Percentiles rank a stretch among this genome's conserved stretches.
These are phyloP conservation scores for Triplophysa rosa DNA, from an alignment of 2,113 vertebrate species.

Conservation along the genomic window DNA sequence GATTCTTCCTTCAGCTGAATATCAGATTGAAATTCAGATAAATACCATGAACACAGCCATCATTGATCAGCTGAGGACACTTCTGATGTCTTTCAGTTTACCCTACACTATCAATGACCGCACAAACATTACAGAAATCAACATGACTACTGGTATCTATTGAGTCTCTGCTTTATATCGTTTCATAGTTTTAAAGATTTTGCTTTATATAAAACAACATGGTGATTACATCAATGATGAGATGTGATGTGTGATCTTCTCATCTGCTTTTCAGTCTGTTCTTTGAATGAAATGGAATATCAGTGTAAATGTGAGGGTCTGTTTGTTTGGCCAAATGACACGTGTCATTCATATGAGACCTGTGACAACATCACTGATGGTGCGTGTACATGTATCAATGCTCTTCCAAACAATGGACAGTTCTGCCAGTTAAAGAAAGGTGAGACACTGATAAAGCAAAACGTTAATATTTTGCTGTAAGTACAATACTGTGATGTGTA, in stretches of 20 bases:
- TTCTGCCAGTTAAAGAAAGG: no score
- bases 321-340: slow-evolving; percentile 52
- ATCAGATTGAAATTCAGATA: slow-evolving; percentile 52
- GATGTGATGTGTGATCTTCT: not conserved
- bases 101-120: slow-evolving; percentile 24
- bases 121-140: slow-evolving; percentile 42
- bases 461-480: no score
- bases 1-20: slow-evolving; percentile 40
- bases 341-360: slow-evolving; percentile 43
- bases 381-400: slow-evolving; percentile 54
- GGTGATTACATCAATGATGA: not conserved
- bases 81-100: slow-evolving; percentile 13
- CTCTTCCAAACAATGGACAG: no score
- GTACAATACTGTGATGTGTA: no score
- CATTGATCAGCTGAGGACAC: slow-evolving; percentile 42
- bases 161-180: not conserved
- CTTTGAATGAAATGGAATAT: slow-evolving; percentile 19
- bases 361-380: slow-evolving; percentile 38
- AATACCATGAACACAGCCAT: slow-evolving; percentile 31
- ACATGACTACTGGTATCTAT: slow-evolving; percentile 58
- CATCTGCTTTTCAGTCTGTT: slow-evolving; percentile 49
- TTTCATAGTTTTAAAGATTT: not conserved
- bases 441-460: no score
- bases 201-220: not conserved
- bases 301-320: slow-evolving; percentile 52